These are phyloP conservation scores for Tortricodes alternella DNA, from an alignment of 2,888 invertebrate genomes.

Conservation along the genomic window DNA sequence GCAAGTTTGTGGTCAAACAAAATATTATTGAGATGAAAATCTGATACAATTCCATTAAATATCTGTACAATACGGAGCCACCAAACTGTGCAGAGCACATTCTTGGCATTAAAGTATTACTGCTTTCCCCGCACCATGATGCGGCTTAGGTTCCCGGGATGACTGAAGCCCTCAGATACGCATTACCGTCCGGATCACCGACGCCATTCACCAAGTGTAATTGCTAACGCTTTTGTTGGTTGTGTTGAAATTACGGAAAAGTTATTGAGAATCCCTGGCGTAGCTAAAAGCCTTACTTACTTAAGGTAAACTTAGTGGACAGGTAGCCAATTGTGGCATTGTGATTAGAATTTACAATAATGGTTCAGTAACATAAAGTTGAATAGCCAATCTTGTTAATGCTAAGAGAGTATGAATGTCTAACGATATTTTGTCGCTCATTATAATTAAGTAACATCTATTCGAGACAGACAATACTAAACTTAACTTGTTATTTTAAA, in stretches of 20 bases:
- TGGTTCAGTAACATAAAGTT: too few species aligned
- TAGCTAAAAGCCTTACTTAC: background rate
- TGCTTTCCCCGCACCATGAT: too few species aligned
- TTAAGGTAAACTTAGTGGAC: too few species aligned
- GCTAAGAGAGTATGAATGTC: too few species aligned
- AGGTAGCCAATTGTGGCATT: too few species aligned
- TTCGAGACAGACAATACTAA: too few species aligned
- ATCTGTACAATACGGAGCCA: slow-evolving; percentile 21
- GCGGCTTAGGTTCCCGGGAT: slow-evolving; percentile 22
- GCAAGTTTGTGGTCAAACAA: slow-evolving; percentile 5
- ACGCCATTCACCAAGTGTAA: slow-evolving; percentile 25
- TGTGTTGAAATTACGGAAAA: slow-evolving; percentile 1
- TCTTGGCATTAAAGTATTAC: slow-evolving; percentile 36
- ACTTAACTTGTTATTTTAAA: too few species aligned
- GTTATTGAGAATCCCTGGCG: background rate
- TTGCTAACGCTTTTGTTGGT: slow-evolving; percentile 15
- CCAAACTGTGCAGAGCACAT: slow-evolving; percentile 29
- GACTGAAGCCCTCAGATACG: slow-evolving; percentile 30
- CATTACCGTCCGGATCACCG: slow-evolving; percentile 5
- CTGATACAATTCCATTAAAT: slow-evolving; percentile 24
- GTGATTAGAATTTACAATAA: too few species aligned
- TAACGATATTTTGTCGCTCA: too few species aligned
- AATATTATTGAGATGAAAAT: slow-evolving; percentile 13
- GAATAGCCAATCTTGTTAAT: too few species aligned
- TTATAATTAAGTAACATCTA: too few species aligned